Evolutionary conservation across 1,140 invertebrate species (phyloP).

Genomic region (Laodelphax striatellus): DNA sequence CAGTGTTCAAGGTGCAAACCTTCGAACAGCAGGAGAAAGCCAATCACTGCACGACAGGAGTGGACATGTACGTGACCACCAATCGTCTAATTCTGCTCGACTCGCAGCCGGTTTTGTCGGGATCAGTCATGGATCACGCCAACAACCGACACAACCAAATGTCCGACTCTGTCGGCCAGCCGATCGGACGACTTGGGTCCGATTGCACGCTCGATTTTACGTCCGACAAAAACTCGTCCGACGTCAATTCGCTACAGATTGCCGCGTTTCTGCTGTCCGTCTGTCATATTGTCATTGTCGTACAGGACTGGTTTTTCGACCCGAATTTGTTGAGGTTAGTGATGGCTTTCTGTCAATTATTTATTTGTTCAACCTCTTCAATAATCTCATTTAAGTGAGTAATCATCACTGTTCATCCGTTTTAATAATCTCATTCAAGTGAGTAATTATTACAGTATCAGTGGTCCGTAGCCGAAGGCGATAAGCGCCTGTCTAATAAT

Average conservation of each 20-base stretch:
- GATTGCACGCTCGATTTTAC: not conserved
- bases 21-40: constrained; percentile 34
- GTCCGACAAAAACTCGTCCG: constrained; percentile 38
- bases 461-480: no score
- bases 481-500: no score
- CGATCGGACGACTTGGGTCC: not conserved
- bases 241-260: constrained; percentile 65
- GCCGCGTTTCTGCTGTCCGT: constrained; percentile 74
- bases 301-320: constrained; percentile 79
- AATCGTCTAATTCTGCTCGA: constrained; percentile 50
- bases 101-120: constrained; percentile 49
- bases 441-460: no score
- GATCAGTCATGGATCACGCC: constrained; percentile 42
- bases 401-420: no score
- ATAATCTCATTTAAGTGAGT: no score
- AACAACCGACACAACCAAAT: constrained; percentile 9
- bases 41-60: constrained; percentile 44
- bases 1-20: constrained; percentile 15
- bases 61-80: constrained; percentile 49
- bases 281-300: constrained; percentile 77
- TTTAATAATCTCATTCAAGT: no score
- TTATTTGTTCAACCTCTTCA: not conserved
- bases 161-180: not conserved
- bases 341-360: no score
- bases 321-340: constrained; percentile 53